Percentiles rank a stretch among this genome's conserved stretches.
phyloP scores from a whole-genome alignment of 1,140 invertebrate species.

The Apolygus lucorum region DNA sequence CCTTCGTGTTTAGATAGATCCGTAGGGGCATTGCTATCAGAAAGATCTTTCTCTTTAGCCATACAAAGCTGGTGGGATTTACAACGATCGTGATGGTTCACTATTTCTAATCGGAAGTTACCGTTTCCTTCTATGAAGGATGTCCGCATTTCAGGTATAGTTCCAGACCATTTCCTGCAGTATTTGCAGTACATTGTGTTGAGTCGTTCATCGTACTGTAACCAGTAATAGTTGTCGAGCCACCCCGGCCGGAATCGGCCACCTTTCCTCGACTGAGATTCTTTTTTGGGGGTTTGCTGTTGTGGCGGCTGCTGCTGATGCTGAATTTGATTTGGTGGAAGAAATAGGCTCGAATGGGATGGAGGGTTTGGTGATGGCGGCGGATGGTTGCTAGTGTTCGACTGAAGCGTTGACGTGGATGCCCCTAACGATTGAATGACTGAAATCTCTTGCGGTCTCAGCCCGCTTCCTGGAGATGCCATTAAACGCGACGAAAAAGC shows the following conservation, averaged over 20 bases:
- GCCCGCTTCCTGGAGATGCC: conserved; percentile 12
- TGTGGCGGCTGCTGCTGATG: too few species aligned
- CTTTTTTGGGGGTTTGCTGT: conserved; percentile 16
- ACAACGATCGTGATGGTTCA: conserved; percentile 66
- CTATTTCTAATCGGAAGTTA: conserved; percentile 63
- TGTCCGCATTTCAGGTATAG: conserved; percentile 57
- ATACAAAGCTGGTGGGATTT: conserved; percentile 60
- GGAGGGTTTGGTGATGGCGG: conserved; percentile 13
- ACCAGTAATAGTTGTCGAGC: conserved; percentile 56
- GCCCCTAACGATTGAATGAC: conserved; percentile 42
- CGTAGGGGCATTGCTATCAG: conserved; percentile 1
- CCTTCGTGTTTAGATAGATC: conserved; percentile 16
- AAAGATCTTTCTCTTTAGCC: conserved; percentile 40
- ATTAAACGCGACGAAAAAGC: conserved; percentile 30
- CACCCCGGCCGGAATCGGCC: conserved; percentile 54
- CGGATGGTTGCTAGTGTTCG: neutral
- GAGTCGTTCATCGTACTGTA: conserved; percentile 53
- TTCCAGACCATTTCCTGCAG: conserved; percentile 59
- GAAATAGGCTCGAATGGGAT: too few species aligned
- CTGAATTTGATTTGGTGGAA: neutral
- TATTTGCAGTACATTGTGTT: conserved; percentile 65
- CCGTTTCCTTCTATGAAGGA: conserved; percentile 64
- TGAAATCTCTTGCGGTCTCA: conserved; percentile 40
- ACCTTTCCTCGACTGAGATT: conserved; percentile 42
- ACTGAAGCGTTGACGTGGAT: neutral